phyloP scores from a whole-genome alignment of 2,113 vertebrate species.

The Oreochromis aureus region DNA sequence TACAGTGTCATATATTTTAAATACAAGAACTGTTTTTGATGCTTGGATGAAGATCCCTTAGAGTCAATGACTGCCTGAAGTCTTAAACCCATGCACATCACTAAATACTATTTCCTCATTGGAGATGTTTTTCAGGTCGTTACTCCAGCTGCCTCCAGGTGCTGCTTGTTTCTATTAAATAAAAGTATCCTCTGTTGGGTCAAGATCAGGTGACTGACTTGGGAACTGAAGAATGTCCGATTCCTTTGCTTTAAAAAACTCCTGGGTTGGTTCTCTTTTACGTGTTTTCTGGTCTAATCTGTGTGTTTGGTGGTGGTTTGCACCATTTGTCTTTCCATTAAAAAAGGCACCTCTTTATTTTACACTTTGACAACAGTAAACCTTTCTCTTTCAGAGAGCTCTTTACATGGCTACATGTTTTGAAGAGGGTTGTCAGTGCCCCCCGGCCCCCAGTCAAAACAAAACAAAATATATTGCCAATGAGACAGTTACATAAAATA shows the following conservation, averaged over 20 bases:
- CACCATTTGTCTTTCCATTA: not conserved
- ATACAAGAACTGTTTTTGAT: not conserved
- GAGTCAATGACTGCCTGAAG: not conserved
- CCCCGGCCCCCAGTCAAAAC: accelerated
- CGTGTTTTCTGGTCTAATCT: not conserved
- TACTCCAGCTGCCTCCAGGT: not conserved
- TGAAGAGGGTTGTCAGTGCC: not conserved
- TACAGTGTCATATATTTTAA: not conserved
- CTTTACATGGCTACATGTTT: not conserved
- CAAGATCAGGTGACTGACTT: not conserved
- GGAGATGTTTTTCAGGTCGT: not conserved
- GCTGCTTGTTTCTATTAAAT: not conserved
- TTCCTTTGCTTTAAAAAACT: not conserved
- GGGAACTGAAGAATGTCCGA: not conserved
- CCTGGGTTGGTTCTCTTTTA: not conserved
- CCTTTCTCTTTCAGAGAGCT: not conserved
- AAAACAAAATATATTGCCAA: not conserved
- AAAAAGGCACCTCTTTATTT: not conserved
- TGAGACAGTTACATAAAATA: not conserved
- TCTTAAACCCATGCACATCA: not conserved
- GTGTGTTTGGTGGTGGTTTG: not conserved
- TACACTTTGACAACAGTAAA: not conserved
- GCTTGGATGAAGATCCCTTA: not conserved
- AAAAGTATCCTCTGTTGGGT: not conserved
- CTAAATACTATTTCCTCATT: not conserved